Base-by-base conservation (phyloP, 1,140 invertebrate species). In the Zaprionus nigranus region DNA sequence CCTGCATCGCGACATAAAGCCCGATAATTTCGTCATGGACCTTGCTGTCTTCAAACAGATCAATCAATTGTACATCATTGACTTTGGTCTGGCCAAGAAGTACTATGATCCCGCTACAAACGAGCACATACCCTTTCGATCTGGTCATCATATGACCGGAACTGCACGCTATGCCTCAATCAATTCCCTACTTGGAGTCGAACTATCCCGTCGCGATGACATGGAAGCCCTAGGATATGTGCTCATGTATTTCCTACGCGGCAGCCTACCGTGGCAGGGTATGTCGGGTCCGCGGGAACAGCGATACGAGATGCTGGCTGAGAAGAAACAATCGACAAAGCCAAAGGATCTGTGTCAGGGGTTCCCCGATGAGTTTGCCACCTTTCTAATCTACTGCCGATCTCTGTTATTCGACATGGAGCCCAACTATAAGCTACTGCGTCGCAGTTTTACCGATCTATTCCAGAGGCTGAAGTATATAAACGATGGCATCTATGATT, bases 401-500 rank as follows among this genome's bases (percentile, higher is more conserved):
- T 96, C 96, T n/a, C 94, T 99, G 67, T 94, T 96, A 66, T 99
- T 99, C 93, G 98, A 98, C 91, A 98, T 99, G 93, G 95, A 96
- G 34, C 98, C 98, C 9, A 97, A 99, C 92, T 99, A 99, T 93
- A 97, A 98, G 97, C 98, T 98, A 93, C 95, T 99, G 38, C 95
- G 98, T 82, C 97, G 98, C 93, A 94, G 97, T 72, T 91, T 91
- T 95, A 96, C 97, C 78, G 99, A 99, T 93, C 95, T 99, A 83
- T 99, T 99, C 95, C 96, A 98, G 85, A 99, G 98, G 65, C 95
- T 99, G 75, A 99, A 99, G 93, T 98, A 99, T 93, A 97, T 98
- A 93, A 98, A 99, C 93, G 99, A 99, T 94, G 99, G 98, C 94
- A 97, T 97, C 73, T 99, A 99, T 94, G 99, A 99, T 93, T 99